Percentiles rank a stretch among this genome's conserved stretches.
phyloP scores from a whole-genome alignment of 2,888 invertebrate genomes.

The Perdita meconis region DNA sequence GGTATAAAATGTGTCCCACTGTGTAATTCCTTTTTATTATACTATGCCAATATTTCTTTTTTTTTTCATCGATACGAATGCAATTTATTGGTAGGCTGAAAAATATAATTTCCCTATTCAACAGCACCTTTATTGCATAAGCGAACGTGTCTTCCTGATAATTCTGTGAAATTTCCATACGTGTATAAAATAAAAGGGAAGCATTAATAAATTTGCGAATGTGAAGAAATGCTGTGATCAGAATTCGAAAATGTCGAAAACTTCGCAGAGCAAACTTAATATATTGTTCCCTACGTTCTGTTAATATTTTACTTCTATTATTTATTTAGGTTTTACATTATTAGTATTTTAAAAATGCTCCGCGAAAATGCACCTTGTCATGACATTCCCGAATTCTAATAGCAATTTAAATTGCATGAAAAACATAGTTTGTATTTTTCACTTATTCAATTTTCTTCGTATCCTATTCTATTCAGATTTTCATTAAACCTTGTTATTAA shows the following conservation, averaged over 20 bases:
- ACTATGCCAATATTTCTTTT: conserved; percentile 48
- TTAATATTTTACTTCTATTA: conserved; percentile 15
- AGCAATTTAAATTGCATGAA: conserved; percentile 67
- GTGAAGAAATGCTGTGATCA: conserved; percentile 57
- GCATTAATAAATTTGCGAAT: conserved; percentile 53
- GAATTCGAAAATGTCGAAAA: conserved; percentile 59
- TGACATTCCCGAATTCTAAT: conserved; percentile 65
- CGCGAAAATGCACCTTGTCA: conserved; percentile 25
- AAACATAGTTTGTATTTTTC: conserved; percentile 73
- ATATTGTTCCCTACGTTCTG: conserved; percentile 13
- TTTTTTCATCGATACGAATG: conserved; percentile 41
- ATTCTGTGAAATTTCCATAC: conserved; percentile 38
- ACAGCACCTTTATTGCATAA: conserved; percentile 34
- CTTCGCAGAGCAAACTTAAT: conserved; percentile 17
- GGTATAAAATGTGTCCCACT: conserved; percentile 51
- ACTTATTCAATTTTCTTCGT: conserved; percentile 61
- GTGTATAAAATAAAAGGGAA: conserved; percentile 52
- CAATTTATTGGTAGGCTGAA: conserved; percentile 38
- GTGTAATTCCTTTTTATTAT: conserved; percentile 47
- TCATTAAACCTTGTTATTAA: conserved; percentile 63
- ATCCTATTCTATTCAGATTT: conserved; percentile 56
- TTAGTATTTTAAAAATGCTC: conserved; percentile 21
- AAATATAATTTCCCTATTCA: conserved; percentile 34
- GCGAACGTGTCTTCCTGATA: conserved; percentile 34
- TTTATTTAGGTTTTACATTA: too few relatives aligned